A percentile compares a stretch with the other conserved stretches of the same genome.
Evolutionary conservation across 2,797 vertebrate species (phyloP).

Genomic region (Potorous gilbertii): DNA sequence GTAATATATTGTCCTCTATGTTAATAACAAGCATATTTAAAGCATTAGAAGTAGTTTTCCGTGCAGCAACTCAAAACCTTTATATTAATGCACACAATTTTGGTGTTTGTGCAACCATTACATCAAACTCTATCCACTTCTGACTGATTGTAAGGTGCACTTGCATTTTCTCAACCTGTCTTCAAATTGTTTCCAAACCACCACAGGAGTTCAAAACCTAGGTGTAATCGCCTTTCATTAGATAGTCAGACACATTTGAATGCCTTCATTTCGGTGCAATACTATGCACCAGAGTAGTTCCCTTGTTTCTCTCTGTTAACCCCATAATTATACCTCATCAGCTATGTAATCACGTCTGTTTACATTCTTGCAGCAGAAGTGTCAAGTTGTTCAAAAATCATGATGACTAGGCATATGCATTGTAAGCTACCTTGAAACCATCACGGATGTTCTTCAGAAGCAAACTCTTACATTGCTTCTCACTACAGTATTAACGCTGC

Average conservation of each 20-base stretch:
- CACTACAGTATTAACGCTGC: not conserved
- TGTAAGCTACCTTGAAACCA: not conserved
- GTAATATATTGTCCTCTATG: not conserved
- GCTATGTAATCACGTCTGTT: not conserved
- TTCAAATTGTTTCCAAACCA: not conserved
- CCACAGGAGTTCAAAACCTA: not conserved
- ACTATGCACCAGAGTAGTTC: not conserved
- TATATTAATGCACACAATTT: not conserved
- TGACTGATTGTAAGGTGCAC: not conserved
- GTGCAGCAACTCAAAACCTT: not conserved
- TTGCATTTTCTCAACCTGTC: not conserved
- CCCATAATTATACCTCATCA: not conserved
- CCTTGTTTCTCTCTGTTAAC: not conserved
- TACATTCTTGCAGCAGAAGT: not conserved
- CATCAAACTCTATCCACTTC: not conserved
- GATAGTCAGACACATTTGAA: not conserved
- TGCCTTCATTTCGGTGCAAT: not conserved
- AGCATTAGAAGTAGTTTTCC: not conserved
- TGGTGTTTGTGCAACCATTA: not conserved
- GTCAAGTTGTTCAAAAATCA: not conserved
- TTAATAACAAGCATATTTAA: not conserved
- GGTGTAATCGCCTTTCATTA: not conserved
- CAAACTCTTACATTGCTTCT: not conserved
- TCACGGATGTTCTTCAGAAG: not conserved
- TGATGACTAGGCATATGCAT: not conserved